Evolutionary conservation across 2,888 invertebrate species (phyloP).

Genomic region (Chrysolina americana): DNA sequence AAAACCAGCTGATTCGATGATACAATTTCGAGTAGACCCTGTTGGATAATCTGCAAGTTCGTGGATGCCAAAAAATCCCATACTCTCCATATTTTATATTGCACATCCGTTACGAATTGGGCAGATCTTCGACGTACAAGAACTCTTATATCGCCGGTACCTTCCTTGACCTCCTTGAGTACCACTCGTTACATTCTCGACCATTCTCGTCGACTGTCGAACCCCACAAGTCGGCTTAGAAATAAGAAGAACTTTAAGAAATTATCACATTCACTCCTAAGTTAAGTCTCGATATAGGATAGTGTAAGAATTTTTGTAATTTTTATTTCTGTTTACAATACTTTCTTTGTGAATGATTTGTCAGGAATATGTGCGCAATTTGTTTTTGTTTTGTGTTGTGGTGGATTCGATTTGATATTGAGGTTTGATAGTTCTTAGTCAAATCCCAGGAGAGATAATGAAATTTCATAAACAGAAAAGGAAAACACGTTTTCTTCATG

Average conservation of each 20-base stretch:
- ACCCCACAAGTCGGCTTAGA: slow-evolving; percentile 68
- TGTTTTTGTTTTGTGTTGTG: slow-evolving; percentile 27
- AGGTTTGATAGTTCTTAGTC: slow-evolving; percentile 23
- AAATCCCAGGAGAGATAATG: background rate
- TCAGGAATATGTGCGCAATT: background rate
- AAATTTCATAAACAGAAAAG: background rate
- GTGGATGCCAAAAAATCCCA: background rate
- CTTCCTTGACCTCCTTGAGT: slow-evolving; percentile 67
- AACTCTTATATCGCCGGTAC: slow-evolving; percentile 48
- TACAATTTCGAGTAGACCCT: background rate
- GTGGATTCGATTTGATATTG: slow-evolving; percentile 14
- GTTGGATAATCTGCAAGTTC: background rate
- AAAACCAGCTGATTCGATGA: background rate
- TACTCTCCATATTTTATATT: background rate
- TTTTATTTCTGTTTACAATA: slow-evolving; percentile 45
- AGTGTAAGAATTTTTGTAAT: slow-evolving; percentile 65
- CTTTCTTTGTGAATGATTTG: slow-evolving; percentile 26
- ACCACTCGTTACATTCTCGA: slow-evolving; percentile 58
- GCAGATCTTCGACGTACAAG: slow-evolving; percentile 31
- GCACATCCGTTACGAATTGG: slow-evolving; percentile 31
- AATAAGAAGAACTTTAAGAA: slow-evolving; percentile 70
- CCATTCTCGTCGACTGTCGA: slow-evolving; percentile 63
- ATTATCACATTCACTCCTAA: slow-evolving; percentile 69
- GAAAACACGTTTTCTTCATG: background rate
- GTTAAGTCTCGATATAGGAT: slow-evolving; percentile 62